These are phyloP conservation scores for Rattus rattus DNA, from an alignment of 2,113 vertebrate species.

Conservation along the genomic window DNA sequence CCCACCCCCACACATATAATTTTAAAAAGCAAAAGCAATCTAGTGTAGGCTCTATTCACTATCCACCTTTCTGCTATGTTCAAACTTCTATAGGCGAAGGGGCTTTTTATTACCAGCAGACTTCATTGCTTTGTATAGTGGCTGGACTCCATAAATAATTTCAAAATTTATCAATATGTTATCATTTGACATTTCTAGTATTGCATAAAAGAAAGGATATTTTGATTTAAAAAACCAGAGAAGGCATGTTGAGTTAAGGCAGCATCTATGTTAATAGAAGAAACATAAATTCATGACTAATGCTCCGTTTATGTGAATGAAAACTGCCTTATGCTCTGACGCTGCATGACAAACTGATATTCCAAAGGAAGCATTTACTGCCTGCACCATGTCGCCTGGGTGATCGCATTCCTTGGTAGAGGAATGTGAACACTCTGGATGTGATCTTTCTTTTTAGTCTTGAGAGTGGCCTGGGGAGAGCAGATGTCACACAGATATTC, in stretches of 20 bases:
- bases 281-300: not conserved
- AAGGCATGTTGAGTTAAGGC: not conserved
- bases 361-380: not conserved
- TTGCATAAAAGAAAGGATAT: not conserved
- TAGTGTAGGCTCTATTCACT: not conserved
- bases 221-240: conserved; percentile 8
- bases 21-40: not conserved
- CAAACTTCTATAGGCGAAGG: not conserved
- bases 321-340: not conserved
- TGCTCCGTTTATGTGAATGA: not conserved
- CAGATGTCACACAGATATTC: not conserved
- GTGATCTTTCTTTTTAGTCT: not conserved
- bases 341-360: not conserved
- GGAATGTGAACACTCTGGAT: not conserved
- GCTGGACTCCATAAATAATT: not conserved
- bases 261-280: not conserved
- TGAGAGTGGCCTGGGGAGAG: not conserved
- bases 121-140: not conserved
- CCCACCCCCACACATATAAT: not conserved
- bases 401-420: not conserved
- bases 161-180: not conserved
- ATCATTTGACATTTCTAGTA: not conserved
- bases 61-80: not conserved
- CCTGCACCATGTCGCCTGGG: not conserved
- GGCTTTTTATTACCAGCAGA: not conserved